These are phyloP conservation scores for Lepus europaeus DNA, from an alignment of 2,113 vertebrate genomes.

Conservation along the genomic window DNA sequence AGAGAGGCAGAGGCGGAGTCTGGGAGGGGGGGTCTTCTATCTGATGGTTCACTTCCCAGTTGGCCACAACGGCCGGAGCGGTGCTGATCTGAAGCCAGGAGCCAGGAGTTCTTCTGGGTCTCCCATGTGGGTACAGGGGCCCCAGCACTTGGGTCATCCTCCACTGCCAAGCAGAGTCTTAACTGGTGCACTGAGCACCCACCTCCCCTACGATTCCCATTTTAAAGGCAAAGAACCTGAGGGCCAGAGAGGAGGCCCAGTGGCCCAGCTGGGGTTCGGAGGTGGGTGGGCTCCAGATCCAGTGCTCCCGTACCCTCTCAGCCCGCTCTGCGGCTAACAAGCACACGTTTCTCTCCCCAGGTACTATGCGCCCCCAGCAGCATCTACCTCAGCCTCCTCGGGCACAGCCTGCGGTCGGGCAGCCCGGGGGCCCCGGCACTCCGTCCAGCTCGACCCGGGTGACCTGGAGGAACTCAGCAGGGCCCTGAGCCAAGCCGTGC, in stretches of 20 bases:
- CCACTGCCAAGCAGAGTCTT: no score
- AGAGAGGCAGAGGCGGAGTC: no score
- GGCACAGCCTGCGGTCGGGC: neutral
- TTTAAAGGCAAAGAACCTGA: neutral
- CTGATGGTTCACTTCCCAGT: no score
- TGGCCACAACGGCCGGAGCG: no score
- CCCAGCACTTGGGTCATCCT: no score
- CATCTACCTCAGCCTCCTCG: constrained; percentile 81
- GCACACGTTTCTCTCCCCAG: constrained; percentile 78
- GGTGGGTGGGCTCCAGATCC: accelerated
- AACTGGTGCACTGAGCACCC: no score
- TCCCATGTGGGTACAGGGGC: no score
- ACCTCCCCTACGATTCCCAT: neutral
- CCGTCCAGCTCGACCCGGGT: constrained; percentile 66
- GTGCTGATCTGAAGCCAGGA: no score
- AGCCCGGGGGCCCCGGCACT: neutral
- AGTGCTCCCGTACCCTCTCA: accelerated
- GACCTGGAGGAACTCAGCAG: constrained; percentile 83
- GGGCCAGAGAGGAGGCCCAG: neutral
- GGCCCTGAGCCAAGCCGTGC: constrained; percentile 88
- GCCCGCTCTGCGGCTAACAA: accelerated
- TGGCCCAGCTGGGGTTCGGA: neutral
- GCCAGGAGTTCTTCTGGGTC: no score
- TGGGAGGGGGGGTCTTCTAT: no score
- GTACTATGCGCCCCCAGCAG: constrained; percentile 83